Evolutionary conservation across 2,113 vertebrate species (phyloP).

Genomic region (Trematomus loennbergii): DNA sequence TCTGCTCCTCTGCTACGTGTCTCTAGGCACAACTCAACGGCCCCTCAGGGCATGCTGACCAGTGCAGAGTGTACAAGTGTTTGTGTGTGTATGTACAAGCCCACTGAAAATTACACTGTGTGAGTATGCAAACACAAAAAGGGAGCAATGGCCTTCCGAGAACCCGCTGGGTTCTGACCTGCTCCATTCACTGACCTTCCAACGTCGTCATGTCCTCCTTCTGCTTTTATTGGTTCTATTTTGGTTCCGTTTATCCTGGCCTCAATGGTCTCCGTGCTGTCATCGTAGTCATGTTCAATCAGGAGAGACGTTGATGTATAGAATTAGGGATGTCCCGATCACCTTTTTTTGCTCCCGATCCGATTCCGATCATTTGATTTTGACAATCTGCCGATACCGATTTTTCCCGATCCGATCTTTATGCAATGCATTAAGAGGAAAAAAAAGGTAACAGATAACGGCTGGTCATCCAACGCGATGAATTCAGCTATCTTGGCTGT

Average conservation of each 20-base stretch:
- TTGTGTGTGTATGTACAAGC: slow-evolving; percentile 8
- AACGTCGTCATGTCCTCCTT: slow-evolving; percentile 21
- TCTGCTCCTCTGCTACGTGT: slow-evolving; percentile 73
- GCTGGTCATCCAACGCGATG: no score
- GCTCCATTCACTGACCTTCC: slow-evolving; percentile 37
- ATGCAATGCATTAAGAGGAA: no score
- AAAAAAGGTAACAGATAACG: no score
- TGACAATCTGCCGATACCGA: no score
- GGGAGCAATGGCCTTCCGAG: slow-evolving; percentile 73
- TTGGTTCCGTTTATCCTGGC: not conserved
- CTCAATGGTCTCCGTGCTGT: not conserved
- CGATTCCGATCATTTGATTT: no score
- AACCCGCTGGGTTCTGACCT: slow-evolving; percentile 64
- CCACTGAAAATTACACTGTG: slow-evolving; percentile 47
- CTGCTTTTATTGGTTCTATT: not conserved
- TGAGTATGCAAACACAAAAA: slow-evolving; percentile 28
- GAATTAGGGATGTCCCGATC: no score
- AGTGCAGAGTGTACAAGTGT: slow-evolving; percentile 17
- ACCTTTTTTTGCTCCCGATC: no score
- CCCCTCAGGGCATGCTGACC: slow-evolving; percentile 49
- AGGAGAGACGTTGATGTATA: no score
- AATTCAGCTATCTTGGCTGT: no score
- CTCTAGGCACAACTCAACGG: slow-evolving; percentile 62
- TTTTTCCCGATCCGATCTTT: no score
- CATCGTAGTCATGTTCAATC: no score